Conservation (phyloP, 2,888 invertebrate genomes). For the Tetragonisca angustula region DNA sequence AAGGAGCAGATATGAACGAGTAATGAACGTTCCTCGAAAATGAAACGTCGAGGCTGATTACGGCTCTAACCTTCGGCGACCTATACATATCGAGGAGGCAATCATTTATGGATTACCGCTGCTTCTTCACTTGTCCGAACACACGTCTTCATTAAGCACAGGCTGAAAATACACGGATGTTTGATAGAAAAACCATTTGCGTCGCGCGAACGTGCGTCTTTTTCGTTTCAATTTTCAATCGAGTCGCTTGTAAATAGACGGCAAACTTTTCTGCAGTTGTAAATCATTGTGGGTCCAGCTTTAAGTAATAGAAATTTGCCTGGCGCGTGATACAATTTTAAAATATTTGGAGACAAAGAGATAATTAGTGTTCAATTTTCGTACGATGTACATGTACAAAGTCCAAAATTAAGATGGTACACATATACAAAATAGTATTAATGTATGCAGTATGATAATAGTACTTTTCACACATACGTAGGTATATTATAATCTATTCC, state of each 20-base stretch:
- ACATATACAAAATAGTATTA: no score
- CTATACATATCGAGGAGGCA: conserved; percentile 51
- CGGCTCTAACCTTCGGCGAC: conserved; percentile 29
- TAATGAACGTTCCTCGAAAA: conserved; percentile 59
- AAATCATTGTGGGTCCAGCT: no score
- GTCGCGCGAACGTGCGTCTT: conserved; percentile 56
- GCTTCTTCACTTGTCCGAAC: conserved; percentile 37
- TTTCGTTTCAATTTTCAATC: background rate
- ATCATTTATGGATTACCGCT: conserved; percentile 70
- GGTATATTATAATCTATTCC: no score
- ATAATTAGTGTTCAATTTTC: no score
- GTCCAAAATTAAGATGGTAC: no score
- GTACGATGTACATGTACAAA: no score
- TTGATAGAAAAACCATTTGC: conserved; percentile 41
- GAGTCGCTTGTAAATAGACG: background rate
- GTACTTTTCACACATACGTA: no score
- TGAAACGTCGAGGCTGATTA: conserved; percentile 36
- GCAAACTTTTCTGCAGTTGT: background rate
- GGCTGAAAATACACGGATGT: conserved; percentile 31
- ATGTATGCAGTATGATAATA: no score
- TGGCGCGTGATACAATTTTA: no score
- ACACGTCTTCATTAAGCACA: conserved; percentile 64
- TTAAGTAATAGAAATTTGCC: no score
- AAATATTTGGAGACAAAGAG: no score
- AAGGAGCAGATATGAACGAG: conserved; percentile 14